Percentiles rank a stretch among this genome's conserved stretches.
Conservation (phyloP, 2,113 vertebrate genomes). For the Zosterops japonicus region DNA sequence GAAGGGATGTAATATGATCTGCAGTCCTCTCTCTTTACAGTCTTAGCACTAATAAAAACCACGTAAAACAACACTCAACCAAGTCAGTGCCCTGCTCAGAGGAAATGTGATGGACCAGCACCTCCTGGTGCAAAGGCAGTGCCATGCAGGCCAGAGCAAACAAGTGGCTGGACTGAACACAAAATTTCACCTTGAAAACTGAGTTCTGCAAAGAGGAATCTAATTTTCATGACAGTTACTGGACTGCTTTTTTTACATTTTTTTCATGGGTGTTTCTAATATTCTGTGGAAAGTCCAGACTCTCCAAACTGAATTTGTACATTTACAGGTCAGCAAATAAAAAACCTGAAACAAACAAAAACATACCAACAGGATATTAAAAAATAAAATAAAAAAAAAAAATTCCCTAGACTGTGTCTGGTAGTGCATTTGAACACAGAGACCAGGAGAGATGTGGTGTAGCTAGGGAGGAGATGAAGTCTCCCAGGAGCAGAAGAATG, state of each 20-base stretch:
- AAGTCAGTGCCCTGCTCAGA: neutral
- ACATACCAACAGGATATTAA: no score
- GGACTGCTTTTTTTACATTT: neutral
- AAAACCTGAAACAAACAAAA: neutral
- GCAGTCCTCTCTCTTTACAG: neutral
- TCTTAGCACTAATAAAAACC: neutral
- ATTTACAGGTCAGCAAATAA: neutral
- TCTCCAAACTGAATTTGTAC: neutral
- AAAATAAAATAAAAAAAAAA: accelerated
- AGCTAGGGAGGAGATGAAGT: neutral
- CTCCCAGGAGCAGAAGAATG: neutral
- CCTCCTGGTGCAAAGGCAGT: neutral
- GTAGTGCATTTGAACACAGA: neutral
- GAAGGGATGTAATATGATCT: neutral
- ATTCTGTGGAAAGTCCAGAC: neutral
- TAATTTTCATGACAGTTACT: neutral
- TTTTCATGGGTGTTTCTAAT: neutral
- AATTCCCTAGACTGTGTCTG: neutral
- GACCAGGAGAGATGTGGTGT: neutral
- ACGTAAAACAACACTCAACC: neutral
- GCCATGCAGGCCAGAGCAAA: neutral
- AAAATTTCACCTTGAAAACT: neutral
- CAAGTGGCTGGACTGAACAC: neutral
- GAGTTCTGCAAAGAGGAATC: neutral
- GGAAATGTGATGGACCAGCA: neutral